Evolutionary conservation across 2,888 invertebrate genomes (phyloP), one percentile per base, ranked within the genome.

Genomic region (Macrostomum cliftonense): DNA sequence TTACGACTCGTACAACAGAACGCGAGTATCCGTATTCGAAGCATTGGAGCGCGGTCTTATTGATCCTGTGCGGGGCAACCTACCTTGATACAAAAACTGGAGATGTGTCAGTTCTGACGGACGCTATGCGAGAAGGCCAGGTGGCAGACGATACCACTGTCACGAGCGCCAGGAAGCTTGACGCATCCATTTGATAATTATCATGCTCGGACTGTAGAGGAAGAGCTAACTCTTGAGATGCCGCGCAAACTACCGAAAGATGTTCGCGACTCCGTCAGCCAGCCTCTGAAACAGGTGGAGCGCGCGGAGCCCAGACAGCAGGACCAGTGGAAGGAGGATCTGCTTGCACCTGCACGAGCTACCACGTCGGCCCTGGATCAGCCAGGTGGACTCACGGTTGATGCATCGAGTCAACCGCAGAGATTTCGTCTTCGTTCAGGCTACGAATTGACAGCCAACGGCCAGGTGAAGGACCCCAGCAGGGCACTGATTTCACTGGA

Each of bases 41-140:
- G 85, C 84, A 1, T 77, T 81, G 54, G 77, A 80, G 63, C 75
- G 79, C 51, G 83, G 83, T 5, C 77, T 85, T 49, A 79, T 84
- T 48, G 78, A 62, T 45, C 58, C 60, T 20, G 78, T 80, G 14
- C 81, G 85, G 66, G n/a, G 77, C 75, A 43, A 83, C 83, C 70
- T 88, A 85, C 57, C 76, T 82, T 17, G 81, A 91, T 67, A 79
- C 81, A 9, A 77, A 77, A 39, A 81, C 79, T 39, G 81, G 81
- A 50, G 80, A 83, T 62, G 75, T 85, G 47, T 67, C 89, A 12
- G 84, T 85, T 7, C 73, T 95, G 49, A 78, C 81, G 14, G 83
- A 88, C 65, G 93, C 93, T 0, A 84, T 87, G 14, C 80, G 83
- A 62, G 79, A 82, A 52, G 91, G 91, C 55, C 77, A 86, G 43